phyloP scores from a whole-genome alignment of 2,113 vertebrate species.

The Polypterus bichir region DNA sequence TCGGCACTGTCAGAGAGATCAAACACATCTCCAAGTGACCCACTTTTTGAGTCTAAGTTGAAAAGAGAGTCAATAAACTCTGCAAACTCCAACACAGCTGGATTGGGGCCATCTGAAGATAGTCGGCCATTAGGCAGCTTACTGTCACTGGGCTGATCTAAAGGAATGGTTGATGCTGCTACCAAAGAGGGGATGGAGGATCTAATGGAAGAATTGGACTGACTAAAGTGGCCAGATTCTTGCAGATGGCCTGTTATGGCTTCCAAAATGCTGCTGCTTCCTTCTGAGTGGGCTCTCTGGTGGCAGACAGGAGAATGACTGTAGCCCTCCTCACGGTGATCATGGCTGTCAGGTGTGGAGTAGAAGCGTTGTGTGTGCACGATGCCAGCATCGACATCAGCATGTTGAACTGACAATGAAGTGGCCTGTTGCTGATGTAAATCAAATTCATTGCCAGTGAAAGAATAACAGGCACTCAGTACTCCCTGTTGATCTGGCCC shows the following conservation, averaged over 20 bases:
- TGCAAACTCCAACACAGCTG: conserved; percentile 90
- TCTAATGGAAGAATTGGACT: conserved; percentile 18
- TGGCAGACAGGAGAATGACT: conserved; percentile 26
- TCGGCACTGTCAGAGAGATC: conserved; percentile 58
- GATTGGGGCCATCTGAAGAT: conserved; percentile 61
- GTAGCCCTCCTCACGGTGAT: conserved; percentile 22
- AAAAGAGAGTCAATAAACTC: conserved; percentile 97
- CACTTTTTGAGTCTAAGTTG: conserved; percentile 82
- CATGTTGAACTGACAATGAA: conserved; percentile 23
- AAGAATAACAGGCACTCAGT: neutral
- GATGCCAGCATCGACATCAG: conserved; percentile 36
- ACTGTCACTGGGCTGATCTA: neutral
- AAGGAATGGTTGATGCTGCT: too few species aligned
- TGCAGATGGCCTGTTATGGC: too few species aligned
- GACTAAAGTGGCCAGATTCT: neutral
- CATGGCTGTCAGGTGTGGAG: conserved; percentile 40
- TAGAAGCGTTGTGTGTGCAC: conserved; percentile 26
- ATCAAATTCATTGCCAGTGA: too few species aligned
- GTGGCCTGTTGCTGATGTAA: too few species aligned
- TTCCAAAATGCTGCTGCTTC: neutral
- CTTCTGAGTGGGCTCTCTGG: conserved; percentile 33
- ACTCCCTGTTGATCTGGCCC: neutral
- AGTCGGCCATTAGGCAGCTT: conserved; percentile 70
- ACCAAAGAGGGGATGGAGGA: too few species aligned
- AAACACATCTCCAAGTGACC: conserved; percentile 80